A percentile compares a stretch with the other conserved stretches of the same genome.
Conservation (phyloP, 2,797 vertebrate species). For the Zenarchopterus dispar region DNA sequence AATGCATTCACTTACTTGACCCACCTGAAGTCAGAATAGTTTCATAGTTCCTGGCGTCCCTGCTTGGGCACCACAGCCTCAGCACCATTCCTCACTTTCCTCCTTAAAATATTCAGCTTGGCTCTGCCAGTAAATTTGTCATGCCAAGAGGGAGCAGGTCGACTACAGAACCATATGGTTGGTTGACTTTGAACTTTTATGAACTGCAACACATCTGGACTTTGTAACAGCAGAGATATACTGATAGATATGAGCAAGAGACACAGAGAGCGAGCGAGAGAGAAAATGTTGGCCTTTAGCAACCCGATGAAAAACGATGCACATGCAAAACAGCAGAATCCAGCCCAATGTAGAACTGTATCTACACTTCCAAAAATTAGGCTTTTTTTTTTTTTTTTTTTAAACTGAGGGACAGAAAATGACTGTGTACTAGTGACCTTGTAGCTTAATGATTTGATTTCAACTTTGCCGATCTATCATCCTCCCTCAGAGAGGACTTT, state of each 20-base stretch:
- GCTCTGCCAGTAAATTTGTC: slow-evolving; percentile 18
- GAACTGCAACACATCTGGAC: slow-evolving; percentile 50
- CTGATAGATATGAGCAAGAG: background rate
- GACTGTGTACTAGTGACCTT: slow-evolving; percentile 35
- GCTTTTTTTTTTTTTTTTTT: too few relatives aligned
- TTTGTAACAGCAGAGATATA: slow-evolving; percentile 15
- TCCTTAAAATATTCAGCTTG: slow-evolving; percentile 4
- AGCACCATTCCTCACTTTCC: background rate
- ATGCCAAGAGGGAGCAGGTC: slow-evolving; percentile 14
- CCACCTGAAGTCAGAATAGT: background rate
- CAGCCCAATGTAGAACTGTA: slow-evolving; percentile 36
- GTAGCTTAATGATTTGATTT: slow-evolving; percentile 43
- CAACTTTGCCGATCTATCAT: slow-evolving; percentile 17
- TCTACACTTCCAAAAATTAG: slow-evolving; percentile 19
- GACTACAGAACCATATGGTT: slow-evolving; percentile 22
- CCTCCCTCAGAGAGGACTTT: slow-evolving; percentile 50
- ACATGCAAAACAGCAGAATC: background rate
- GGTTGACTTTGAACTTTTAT: slow-evolving; percentile 44
- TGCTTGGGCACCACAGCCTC: too few relatives aligned
- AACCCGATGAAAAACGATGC: slow-evolving; percentile 10
- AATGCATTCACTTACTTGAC: background rate
- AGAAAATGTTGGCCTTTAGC: slow-evolving; percentile 11
- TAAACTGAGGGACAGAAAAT: slow-evolving; percentile 12
- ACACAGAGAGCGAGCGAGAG: background rate
- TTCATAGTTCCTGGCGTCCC: background rate